A percentile compares a stretch with the other conserved stretches of the same genome.
These are phyloP conservation scores for Notarius quadriscutis DNA, from an alignment of 2,113 vertebrate species.

Conservation along the genomic window DNA sequence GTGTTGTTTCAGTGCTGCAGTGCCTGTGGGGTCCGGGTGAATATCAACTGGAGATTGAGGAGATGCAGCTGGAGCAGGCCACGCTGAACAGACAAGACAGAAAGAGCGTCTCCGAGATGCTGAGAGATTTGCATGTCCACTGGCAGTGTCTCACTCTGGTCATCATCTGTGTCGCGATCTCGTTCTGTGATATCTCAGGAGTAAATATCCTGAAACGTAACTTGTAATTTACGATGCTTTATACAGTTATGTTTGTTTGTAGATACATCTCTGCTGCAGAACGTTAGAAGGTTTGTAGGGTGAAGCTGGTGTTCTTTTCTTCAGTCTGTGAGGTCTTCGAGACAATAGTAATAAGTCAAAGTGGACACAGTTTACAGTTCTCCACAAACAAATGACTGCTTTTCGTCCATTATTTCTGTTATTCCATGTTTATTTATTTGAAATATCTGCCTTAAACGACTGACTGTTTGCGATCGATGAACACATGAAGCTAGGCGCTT, in stretches of 20 bases:
- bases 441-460: not conserved
- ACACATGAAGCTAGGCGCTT: not conserved
- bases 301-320: not conserved
- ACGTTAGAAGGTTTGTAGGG: not conserved
- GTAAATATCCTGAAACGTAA: slow-evolving; percentile 65
- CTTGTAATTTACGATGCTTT: not conserved
- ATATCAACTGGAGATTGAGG: slow-evolving; percentile 73
- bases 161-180: slow-evolving; percentile 71
- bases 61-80: slow-evolving; percentile 78
- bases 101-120: slow-evolving; percentile 69
- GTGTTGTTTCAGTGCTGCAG: slow-evolving; percentile 65
- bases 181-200: slow-evolving; percentile 77
- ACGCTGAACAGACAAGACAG: slow-evolving; percentile 61
- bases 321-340: too few relatives aligned
- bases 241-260: not conserved
- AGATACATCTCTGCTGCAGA: not conserved
- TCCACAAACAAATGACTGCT: not conserved
- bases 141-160: slow-evolving; percentile 77
- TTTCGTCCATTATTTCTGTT: not conserved
- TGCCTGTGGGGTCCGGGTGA: slow-evolving; percentile 73
- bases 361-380: not conserved
- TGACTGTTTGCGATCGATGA: too few relatives aligned
- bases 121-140: slow-evolving; percentile 64
- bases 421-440: not conserved
- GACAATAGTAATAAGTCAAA: too few relatives aligned